Conservation (phyloP, 2,113 vertebrate genomes). For the Alligator sinensis region DNA sequence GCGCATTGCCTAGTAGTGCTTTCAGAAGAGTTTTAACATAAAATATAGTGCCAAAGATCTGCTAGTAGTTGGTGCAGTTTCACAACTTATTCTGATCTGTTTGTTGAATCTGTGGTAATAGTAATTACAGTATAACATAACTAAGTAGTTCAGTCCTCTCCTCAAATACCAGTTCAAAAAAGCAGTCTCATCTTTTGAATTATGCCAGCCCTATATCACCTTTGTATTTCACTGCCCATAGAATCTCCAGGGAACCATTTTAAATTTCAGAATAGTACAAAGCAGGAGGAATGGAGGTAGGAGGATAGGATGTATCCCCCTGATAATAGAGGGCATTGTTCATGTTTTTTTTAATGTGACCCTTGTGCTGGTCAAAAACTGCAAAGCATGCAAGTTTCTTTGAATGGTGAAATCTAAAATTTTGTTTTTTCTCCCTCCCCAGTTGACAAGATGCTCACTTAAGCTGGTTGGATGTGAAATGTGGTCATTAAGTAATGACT, state of each 20-base stretch:
- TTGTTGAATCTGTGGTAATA: background rate
- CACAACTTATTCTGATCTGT: background rate
- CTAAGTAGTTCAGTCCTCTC: background rate
- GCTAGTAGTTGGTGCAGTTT: background rate
- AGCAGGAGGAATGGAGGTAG: background rate
- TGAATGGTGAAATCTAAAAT: accelerated
- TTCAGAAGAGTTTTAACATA: background rate
- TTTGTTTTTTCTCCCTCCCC: background rate
- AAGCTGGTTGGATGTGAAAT: too few species aligned
- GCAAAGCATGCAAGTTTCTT: background rate
- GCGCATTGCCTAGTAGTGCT: background rate
- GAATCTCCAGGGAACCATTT: background rate
- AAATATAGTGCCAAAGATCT: background rate
- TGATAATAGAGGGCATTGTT: background rate
- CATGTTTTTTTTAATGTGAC: background rate
- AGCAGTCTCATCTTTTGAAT: background rate
- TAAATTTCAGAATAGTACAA: background rate
- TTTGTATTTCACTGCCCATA: background rate
- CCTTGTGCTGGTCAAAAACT: background rate
- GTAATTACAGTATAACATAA: background rate
- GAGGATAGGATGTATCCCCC: background rate
- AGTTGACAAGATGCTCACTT: too few species aligned
- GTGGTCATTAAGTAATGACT: too few species aligned
- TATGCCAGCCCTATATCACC: background rate
- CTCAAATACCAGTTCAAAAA: background rate